These are phyloP conservation scores for Spongilla lacustris DNA, from an alignment of 37 sponge, comb jelly and placozoan species.

Conservation along the genomic window DNA sequence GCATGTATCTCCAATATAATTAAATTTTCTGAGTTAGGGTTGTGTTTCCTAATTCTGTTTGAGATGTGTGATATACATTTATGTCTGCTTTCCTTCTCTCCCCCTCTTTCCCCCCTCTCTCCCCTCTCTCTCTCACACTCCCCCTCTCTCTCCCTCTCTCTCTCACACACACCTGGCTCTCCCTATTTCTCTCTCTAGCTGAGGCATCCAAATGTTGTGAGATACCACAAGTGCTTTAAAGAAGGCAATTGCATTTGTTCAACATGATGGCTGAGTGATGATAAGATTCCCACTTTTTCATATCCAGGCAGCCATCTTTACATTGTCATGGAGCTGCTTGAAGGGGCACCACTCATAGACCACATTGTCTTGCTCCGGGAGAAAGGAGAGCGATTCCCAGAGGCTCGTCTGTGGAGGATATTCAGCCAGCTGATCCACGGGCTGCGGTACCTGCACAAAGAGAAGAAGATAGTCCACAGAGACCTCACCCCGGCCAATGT, in stretches of 20 bases:
- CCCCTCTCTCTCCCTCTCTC: no score
- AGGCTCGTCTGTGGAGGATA: slow-evolving; percentile 83
- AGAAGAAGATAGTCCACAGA: slow-evolving; percentile 81
- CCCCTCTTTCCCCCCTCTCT: no score
- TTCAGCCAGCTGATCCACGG: slow-evolving; percentile 86
- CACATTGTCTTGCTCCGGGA: slow-evolving; percentile 80
- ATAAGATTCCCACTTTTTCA: no score
- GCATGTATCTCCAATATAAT: no score
- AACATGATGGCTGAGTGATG: no score
- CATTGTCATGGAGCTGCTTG: slow-evolving; percentile 92
- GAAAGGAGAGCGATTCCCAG: slow-evolving; percentile 77
- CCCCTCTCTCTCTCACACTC: no score
- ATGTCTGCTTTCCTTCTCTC: no score
- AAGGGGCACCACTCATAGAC: slow-evolving; percentile 87
- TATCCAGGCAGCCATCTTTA: slow-evolving; percentile 65
- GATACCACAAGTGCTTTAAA: slow-evolving; percentile 84
- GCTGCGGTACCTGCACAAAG: slow-evolving; percentile 90
- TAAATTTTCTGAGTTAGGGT: no score
- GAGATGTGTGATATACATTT: no score
- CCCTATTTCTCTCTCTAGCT: slow-evolving; percentile 32
- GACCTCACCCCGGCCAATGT: slow-evolving; percentile 89
- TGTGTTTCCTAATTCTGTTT: no score
- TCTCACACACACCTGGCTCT: no score
- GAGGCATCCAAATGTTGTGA: slow-evolving; percentile 69
- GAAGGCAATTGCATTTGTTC: slow-evolving; percentile 39